Percentiles rank a stretch among this genome's conserved stretches.
phyloP scores from a whole-genome alignment of 2,888 invertebrate species.

The Nymphalis urticae region DNA sequence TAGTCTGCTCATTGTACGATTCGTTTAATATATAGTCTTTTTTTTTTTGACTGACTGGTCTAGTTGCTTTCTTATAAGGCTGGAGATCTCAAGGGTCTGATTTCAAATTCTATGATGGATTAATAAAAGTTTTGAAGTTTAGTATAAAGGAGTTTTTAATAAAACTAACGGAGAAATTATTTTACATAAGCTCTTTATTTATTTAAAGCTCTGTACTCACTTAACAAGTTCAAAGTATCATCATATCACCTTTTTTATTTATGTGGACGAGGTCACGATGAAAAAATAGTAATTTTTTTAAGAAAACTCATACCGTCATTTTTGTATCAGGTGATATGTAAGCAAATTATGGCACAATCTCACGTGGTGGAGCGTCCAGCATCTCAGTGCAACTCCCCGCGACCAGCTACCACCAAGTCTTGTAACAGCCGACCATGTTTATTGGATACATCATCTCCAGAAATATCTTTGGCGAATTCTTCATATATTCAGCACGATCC shows the following conservation, averaged over 20 bases:
- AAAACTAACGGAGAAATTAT: too few species aligned
- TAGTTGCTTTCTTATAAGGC: too few species aligned
- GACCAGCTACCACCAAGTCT: slow-evolving; percentile 89
- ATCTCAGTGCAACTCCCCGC: slow-evolving; percentile 87
- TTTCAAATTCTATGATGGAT: too few species aligned
- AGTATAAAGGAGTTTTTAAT: too few species aligned
- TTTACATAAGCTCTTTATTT: too few species aligned
- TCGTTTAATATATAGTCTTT: not conserved
- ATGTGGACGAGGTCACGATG: too few species aligned
- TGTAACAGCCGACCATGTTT: slow-evolving; percentile 93
- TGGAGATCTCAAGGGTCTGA: too few species aligned
- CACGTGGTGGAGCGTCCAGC: slow-evolving; percentile 90
- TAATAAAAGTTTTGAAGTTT: too few species aligned
- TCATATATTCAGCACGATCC: slow-evolving; percentile 92
- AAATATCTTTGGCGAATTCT: slow-evolving; percentile 89
- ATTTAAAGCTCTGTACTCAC: too few species aligned
- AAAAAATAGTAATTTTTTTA: too few species aligned
- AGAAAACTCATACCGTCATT: not conserved
- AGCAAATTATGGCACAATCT: slow-evolving; percentile 96
- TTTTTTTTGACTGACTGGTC: not conserved
- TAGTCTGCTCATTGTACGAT: not conserved
- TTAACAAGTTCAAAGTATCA: too few species aligned
- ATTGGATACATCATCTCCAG: slow-evolving; percentile 85
- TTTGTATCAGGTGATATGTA: slow-evolving; percentile 86
- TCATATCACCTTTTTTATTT: too few species aligned